phyloP scores from a whole-genome alignment of 2,113 vertebrate genomes.

The Cettia cetti region DNA sequence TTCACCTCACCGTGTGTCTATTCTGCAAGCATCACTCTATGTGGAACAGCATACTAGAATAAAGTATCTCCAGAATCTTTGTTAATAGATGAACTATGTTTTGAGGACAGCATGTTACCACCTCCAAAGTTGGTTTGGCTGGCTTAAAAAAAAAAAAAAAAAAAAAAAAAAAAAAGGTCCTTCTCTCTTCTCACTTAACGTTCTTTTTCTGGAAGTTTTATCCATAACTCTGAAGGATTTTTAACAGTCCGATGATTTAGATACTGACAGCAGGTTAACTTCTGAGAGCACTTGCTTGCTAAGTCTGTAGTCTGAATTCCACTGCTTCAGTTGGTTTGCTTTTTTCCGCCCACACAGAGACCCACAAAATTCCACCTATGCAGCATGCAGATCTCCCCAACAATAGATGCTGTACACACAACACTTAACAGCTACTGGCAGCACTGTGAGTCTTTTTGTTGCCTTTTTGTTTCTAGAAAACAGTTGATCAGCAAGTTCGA shows the following conservation, averaged over 20 bases:
- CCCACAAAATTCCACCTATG: not conserved
- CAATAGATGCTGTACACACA: not conserved
- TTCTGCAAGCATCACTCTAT: not conserved
- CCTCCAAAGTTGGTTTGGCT: not conserved
- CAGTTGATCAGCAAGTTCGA: not conserved
- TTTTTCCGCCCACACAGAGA: not conserved
- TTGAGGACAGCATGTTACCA: not conserved
- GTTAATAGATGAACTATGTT: not conserved
- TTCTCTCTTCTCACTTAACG: not conserved
- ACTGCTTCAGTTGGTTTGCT: not conserved
- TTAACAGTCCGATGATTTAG: not conserved
- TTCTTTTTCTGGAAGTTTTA: not conserved
- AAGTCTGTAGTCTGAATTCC: not conserved
- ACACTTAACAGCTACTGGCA: not conserved
- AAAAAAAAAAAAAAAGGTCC: not conserved
- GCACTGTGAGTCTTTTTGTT: not conserved
- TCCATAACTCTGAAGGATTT: not conserved
- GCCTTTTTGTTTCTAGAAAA: not conserved
- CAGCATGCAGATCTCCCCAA: not conserved
- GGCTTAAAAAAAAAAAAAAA: not conserved
- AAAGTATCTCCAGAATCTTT: not conserved
- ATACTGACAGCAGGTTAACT: not conserved
- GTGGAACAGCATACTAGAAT: not conserved
- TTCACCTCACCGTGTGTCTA: not conserved
- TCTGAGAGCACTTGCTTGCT: not conserved